A percentile compares a stretch with the other conserved stretches of the same genome.
phyloP scores from a whole-genome alignment of 1,140 invertebrate species.

The Phymastichus coffea region DNA sequence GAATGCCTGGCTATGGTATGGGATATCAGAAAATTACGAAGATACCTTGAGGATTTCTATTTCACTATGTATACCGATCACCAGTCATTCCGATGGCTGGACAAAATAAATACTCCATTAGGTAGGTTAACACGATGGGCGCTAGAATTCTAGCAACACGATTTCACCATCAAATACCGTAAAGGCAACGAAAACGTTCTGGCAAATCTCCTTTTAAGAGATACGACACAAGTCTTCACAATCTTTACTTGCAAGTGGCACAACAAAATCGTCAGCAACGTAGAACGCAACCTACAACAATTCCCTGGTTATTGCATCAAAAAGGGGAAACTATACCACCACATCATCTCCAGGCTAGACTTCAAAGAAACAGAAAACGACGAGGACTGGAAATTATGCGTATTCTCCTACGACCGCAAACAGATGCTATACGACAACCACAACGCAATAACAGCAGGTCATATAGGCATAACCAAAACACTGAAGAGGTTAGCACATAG shows the following conservation, averaged over 20 bases:
- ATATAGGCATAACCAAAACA: slow-evolving; percentile 32
- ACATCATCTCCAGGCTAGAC: slow-evolving; percentile 8
- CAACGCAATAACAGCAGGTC: slow-evolving; percentile 33
- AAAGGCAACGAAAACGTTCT: slow-evolving; percentile 33
- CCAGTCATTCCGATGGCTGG: slow-evolving; percentile 30
- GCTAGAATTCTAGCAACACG: slow-evolving; percentile 31
- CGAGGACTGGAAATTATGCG: slow-evolving; percentile 13
- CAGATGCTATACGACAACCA: slow-evolving; percentile 33
- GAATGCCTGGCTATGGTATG: background rate
- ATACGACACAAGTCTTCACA: background rate
- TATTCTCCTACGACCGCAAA: slow-evolving; percentile 20
- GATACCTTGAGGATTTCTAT: slow-evolving; percentile 32
- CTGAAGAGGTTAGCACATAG: slow-evolving; percentile 4
- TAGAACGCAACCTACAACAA: slow-evolving; percentile 12
- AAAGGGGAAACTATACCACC: slow-evolving; percentile 12
- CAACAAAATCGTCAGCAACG: background rate
- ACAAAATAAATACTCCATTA: slow-evolving; percentile 6
- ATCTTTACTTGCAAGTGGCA: background rate
- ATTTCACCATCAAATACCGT: slow-evolving; percentile 31
- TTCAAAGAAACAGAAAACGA: background rate
- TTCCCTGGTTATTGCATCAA: slow-evolving; percentile 10
- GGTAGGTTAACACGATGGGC: slow-evolving; percentile 33
- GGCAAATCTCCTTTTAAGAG: slow-evolving; percentile 29
- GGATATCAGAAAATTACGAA: background rate
- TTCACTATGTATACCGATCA: slow-evolving; percentile 53